A percentile compares a stretch with the other conserved stretches of the same genome.
phyloP scores from a whole-genome alignment of 2,797 vertebrate species.

The Nyctibius grandis region DNA sequence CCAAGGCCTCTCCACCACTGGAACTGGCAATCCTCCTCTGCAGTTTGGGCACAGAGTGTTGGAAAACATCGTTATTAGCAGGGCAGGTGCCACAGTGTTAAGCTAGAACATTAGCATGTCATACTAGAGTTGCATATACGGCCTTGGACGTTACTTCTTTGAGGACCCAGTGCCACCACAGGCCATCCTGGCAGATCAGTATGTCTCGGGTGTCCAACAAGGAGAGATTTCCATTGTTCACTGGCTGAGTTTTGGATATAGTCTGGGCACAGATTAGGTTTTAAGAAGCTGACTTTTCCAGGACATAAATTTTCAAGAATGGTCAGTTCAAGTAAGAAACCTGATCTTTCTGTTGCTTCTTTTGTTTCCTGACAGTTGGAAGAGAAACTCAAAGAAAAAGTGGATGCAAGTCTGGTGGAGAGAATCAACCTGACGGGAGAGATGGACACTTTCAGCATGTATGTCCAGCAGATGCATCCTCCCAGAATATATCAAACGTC shows the following conservation, averaged over 20 bases:
- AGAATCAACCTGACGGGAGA: slow-evolving; percentile 95
- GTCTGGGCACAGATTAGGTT: not conserved
- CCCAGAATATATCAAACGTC: not conserved
- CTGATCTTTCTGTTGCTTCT: not conserved
- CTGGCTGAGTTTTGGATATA: not conserved
- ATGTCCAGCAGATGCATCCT: slow-evolving; percentile 44
- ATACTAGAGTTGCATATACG: not conserved
- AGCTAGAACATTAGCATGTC: not conserved
- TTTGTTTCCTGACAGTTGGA: slow-evolving; percentile 82
- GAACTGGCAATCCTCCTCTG: slow-evolving; percentile 4
- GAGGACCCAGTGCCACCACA: not conserved
- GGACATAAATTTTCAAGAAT: not conserved
- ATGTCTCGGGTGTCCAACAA: not conserved
- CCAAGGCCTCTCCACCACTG: not conserved
- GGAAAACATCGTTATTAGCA: slow-evolving; percentile 21
- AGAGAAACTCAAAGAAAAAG: slow-evolving; percentile 98
- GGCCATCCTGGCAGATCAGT: not conserved
- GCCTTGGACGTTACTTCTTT: not conserved
- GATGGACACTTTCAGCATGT: slow-evolving; percentile 99
- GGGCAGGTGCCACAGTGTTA: slow-evolving; percentile 1
- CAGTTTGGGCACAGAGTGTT: not conserved
- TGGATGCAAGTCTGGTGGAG: slow-evolving; percentile 87
- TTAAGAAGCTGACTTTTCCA: not conserved
- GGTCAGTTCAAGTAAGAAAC: not conserved
- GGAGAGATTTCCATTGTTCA: not conserved